These are phyloP conservation scores for Bombus pascuorum DNA, from an alignment of 1,140 invertebrate species.

Conservation along the genomic window DNA sequence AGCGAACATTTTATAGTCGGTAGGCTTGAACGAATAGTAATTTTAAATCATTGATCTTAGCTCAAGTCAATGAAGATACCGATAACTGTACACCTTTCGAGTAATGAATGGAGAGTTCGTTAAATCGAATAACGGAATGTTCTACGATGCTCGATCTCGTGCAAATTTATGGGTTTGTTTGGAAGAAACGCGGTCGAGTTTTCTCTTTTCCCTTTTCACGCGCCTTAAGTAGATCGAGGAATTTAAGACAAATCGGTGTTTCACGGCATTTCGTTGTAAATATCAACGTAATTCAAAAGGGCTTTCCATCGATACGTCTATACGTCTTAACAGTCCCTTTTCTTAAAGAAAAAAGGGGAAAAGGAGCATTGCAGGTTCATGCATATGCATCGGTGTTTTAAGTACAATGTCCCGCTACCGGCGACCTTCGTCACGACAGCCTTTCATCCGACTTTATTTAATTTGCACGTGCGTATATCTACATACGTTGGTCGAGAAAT, in stretches of 20 bases:
- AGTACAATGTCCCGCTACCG: constrained; percentile 3
- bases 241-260: not conserved
- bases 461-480: constrained; percentile 2
- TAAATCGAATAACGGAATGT: constrained; percentile 16
- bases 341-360: not conserved
- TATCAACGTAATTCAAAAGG: not conserved
- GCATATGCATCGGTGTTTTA: constrained; percentile 9
- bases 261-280: not conserved
- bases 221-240: constrained; percentile 18
- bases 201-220: constrained; percentile 36
- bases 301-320: not conserved
- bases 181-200: constrained; percentile 43
- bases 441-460: constrained; percentile 19
- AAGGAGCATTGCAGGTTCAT: not conserved
- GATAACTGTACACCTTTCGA: not conserved
- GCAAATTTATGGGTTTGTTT: constrained; percentile 3
- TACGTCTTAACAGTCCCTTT: not conserved
- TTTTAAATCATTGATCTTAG: not conserved
- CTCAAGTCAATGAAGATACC: not conserved
- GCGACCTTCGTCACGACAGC: constrained; percentile 28
- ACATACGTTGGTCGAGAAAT: not conserved
- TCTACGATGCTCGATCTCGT: constrained; percentile 13
- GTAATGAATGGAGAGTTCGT: not conserved
- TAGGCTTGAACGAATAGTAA: no score
- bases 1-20: not conserved